Evolutionary conservation across 2,888 invertebrate genomes (phyloP).

Genomic region (Antheraea yamamai): DNA sequence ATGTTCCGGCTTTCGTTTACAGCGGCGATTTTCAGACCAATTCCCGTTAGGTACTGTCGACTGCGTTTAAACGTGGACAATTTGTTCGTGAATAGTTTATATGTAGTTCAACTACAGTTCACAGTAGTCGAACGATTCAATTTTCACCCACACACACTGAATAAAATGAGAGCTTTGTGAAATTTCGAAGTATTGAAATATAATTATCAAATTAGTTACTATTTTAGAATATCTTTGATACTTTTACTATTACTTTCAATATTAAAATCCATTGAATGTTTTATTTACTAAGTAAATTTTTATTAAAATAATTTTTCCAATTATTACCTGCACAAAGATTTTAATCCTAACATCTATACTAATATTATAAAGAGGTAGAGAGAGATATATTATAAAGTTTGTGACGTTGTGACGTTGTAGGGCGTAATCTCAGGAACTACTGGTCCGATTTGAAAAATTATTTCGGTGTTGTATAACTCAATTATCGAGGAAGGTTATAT

Average conservation of each 20-base stretch:
- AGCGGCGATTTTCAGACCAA: constrained; percentile 36
- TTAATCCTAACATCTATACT: no score
- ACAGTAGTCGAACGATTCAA: not conserved
- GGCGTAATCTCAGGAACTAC: no score
- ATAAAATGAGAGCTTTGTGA: not conserved
- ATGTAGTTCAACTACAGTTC: not conserved
- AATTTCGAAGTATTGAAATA: not conserved
- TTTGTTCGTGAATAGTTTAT: constrained; percentile 1
- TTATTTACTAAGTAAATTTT: not conserved
- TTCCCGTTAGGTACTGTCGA: not conserved
- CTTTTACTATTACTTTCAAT: not conserved
- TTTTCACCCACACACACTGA: not conserved
- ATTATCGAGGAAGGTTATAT: no score
- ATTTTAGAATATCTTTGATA: not conserved
- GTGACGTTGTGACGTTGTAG: no score
- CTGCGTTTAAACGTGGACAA: constrained; percentile 1
- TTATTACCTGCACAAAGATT: no score
- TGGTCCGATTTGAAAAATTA: no score
- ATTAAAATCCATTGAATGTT: not conserved
- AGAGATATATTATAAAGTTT: no score
- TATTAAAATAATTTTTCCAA: no score
- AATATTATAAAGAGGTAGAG: no score
- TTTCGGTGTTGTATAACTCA: no score
- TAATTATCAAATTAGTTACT: not conserved
- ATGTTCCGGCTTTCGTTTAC: constrained; percentile 42